Base-by-base conservation (phyloP, 2,113 vertebrate genomes). In the Elephantulus edwardii region DNA sequence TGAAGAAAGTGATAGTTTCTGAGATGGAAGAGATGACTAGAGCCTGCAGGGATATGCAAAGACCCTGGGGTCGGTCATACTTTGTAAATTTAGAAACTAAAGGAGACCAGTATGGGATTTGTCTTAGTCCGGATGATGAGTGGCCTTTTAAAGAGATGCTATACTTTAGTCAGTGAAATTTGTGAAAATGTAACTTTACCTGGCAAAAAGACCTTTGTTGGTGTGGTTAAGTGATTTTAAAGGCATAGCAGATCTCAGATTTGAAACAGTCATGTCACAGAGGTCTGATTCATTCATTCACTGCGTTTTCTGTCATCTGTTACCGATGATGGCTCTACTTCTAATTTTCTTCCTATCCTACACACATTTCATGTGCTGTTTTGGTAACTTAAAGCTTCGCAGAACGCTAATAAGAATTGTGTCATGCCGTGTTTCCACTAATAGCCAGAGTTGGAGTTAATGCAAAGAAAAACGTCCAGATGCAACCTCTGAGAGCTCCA, bases 401-500 rank as follows among this genome's bases (percentile, higher is more conserved):
- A 7, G 26, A 84, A 14, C 44, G 28, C 50, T 68, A 60, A 85
- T 10, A 76, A 85, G 42, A 68, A 77, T 79, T 62, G 60, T 48
- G 42, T 80, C 8, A 9, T 52, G 28, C 3, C 0, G 1, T 6
- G 3, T 86, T 91, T 85, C 76, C 35, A 8, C 66, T 60, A 77
- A 86, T 89, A 87, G 58, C 46, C 50, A 50, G 88, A 70, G 80
- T 48, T 86, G 74, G 62, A 94, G 76, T 74, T 66, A 74, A 93
- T 86, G 83, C 85, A 58, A 84, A 90, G 82, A 38, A 75, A 89
- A 90, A 68, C 44, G 54, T 77, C 80, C 56, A 74, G 66, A 48
- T 83, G 64, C 83, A 92, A 78, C 54, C 86, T 93, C 52, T 7
- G 6, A 90, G 86, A 85, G 35, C 56, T 17, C 90, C 50, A 91